Percentiles rank a stretch among this genome's conserved stretches.
These are phyloP conservation scores for Stenurella melanura DNA, from an alignment of 2,888 invertebrate genomes.

Conservation along the genomic window DNA sequence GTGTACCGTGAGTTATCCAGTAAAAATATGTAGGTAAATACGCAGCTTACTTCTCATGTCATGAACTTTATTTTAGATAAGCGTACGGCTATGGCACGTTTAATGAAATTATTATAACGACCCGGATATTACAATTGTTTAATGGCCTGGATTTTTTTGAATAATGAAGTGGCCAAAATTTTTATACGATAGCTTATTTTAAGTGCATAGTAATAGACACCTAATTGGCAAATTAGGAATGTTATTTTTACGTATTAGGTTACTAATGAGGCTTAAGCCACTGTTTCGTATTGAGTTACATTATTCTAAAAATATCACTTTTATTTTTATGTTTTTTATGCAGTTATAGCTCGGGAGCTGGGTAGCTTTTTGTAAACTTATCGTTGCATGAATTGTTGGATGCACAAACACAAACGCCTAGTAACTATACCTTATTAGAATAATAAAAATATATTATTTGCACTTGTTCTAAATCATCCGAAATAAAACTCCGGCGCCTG, in stretches of 20 bases:
- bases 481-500: no score
- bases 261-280: not conserved
- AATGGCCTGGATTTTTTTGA: slow-evolving; percentile 7
- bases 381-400: no score
- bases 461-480: no score
- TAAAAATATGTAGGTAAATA: slow-evolving; percentile 2
- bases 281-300: not conserved
- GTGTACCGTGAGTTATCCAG: not conserved
- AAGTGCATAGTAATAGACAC: not conserved
- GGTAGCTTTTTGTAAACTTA: not conserved
- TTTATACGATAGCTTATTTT: not conserved
- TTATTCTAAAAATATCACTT: no score
- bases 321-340: not conserved
- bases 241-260: not conserved
- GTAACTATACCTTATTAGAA: no score
- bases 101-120: not conserved
- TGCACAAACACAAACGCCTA: no score
- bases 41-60: not conserved
- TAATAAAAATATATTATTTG: no score
- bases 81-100: not conserved
- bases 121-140: not conserved
- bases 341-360: no score
- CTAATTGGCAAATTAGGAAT: not conserved
- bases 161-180: not conserved
- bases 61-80: not conserved